Base-by-base conservation (phyloP, 2,888 invertebrate species). In the Hydrotaea cyrtoneurina region DNA sequence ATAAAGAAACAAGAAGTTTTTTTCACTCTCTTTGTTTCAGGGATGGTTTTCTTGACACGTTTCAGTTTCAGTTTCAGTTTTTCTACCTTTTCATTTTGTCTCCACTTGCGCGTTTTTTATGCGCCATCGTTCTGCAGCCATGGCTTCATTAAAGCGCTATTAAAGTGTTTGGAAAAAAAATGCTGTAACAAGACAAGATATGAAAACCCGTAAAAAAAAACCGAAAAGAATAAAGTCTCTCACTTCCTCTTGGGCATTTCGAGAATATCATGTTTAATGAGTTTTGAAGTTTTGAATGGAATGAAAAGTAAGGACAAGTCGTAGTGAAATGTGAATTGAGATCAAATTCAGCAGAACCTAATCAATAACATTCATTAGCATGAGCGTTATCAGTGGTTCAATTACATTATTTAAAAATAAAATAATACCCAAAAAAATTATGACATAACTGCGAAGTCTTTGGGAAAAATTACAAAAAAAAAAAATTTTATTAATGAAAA, bases 81-180 rank as follows among this genome's bases (percentile, higher is more conserved):
- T n/a, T n/a, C n/a, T n/a, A n/a, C 3, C n/a, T 15, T 36, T 64
- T 64, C 31, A 11, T 17, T 43, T 8, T 66, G 64, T 39, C 21
- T 11, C 2, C n/a, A 2, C 39, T 55, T n/a, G 21, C 5, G 8
- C 19, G 55, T 55, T 59, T 15, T 59, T 59, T 26, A 21, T 23
- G 66, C 23, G 43, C 46, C 69, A 23, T 46, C 17, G 3, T 43
- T 46, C 13, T 59, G 15, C 31, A 62, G 23, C 69, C 43, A 21
- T 13, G 13, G 69, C 23, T 43, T 69, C 69, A 69, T 69, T 69
- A 69, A 69, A 69, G 69, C 66, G 19, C 46, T 5, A 43, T 39
- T 46, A 69, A 69, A 69, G 15, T 69, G 46, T 69, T 69, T 19
- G 39, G 43, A 43, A 19, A 19, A 66, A 36, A 31, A 10, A 13